These are phyloP conservation scores for Platyura marginata DNA, from an alignment of 1,140 invertebrate genomes.

Conservation along the genomic window DNA sequence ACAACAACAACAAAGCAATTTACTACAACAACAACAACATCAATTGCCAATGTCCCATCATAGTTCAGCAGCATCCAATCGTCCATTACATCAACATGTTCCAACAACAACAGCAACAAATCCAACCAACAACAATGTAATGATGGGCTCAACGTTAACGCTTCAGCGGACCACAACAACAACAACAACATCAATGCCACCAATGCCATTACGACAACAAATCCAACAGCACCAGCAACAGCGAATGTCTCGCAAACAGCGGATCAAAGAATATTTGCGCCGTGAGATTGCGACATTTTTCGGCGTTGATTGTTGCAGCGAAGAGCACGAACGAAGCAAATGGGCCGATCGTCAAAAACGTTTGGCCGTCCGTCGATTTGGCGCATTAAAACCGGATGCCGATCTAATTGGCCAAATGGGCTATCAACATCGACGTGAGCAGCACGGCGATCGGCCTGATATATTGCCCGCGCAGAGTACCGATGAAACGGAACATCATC, in stretches of 20 bases:
- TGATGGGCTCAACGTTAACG: not conserved
- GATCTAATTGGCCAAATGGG: not conserved
- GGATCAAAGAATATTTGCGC: constrained; percentile 32
- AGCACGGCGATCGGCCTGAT: constrained; percentile 19
- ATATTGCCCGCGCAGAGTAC: constrained; percentile 17
- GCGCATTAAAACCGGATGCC: constrained; percentile 10
- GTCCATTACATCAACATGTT: not conserved
- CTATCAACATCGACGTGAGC: not conserved
- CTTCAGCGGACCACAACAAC: not conserved
- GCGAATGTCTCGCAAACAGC: constrained; percentile 17
- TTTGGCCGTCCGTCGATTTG: constrained; percentile 29
- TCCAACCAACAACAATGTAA: not conserved
- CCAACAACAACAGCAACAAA: constrained; percentile 1
- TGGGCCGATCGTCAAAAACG: constrained; percentile 50
- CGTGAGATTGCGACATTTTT: constrained; percentile 51
- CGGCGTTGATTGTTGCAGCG: constrained; percentile 44
- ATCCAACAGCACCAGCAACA: constrained; percentile 5
- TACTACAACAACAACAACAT: too few relatives aligned
- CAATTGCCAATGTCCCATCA: too few relatives aligned
- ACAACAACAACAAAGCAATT: constrained; percentile 4
- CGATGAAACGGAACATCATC: not conserved
- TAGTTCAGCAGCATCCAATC: constrained; percentile 3
- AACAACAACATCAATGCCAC: too few relatives aligned
- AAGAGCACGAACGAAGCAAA: constrained; percentile 36
- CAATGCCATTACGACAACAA: not conserved